Conservation (phyloP, 1,140 invertebrate genomes). For the Hermetia illucens region DNA sequence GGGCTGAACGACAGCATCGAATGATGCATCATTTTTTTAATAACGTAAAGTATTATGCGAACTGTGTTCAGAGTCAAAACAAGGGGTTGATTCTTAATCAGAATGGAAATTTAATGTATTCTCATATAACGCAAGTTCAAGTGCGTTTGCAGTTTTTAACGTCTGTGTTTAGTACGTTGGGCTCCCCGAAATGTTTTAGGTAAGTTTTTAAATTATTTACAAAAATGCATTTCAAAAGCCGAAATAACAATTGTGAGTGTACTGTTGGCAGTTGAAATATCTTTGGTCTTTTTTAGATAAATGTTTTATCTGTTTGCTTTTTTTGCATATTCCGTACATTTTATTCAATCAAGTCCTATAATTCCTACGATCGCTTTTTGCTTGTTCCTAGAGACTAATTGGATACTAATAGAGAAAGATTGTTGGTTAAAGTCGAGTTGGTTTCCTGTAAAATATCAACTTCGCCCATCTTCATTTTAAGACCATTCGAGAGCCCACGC, state of each 20-base stretch:
- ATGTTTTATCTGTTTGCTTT: no score
- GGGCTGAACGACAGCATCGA: constrained; percentile 76
- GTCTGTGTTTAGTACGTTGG: constrained; percentile 78
- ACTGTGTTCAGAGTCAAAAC: constrained; percentile 16
- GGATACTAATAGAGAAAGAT: no score
- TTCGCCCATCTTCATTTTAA: no score
- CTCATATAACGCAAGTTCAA: constrained; percentile 80
- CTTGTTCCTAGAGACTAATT: no score
- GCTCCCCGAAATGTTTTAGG: constrained; percentile 77
- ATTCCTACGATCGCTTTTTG: no score
- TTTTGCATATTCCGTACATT: no score
- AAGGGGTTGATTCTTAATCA: constrained; percentile 11
- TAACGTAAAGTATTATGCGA: constrained; percentile 53
- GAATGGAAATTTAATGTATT: constrained; percentile 42
- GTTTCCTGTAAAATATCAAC: no score
- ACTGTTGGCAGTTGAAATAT: no score
- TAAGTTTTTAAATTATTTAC: constrained; percentile 18
- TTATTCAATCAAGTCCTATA: no score
- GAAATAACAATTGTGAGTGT: constrained; percentile 12
- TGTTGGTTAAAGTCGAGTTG: no score
- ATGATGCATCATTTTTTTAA: constrained; percentile 91
- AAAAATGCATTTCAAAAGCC: constrained; percentile 2
- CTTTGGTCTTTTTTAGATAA: no score
- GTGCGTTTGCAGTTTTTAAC: constrained; percentile 82
- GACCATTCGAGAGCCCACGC: no score